Base-by-base conservation (phyloP, 2,113 vertebrate genomes). In the Oryzias woworae region DNA sequence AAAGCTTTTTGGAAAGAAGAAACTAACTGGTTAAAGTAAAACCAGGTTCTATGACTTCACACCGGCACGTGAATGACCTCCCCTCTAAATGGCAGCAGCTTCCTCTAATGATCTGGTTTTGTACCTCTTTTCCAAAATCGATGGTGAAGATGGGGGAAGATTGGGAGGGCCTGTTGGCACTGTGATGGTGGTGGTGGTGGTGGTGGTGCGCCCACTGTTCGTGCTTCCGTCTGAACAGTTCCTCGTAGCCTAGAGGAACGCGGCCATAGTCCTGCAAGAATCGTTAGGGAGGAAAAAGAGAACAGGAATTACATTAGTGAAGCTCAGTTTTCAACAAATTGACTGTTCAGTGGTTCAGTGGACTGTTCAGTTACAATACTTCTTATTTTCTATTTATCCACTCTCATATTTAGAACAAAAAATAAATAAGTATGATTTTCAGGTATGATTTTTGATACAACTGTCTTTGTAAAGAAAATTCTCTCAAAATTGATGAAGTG, bases 171-270 rank as follows among this genome's bases (percentile, higher is more conserved):
- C 72, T 93, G 92, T 41, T 92, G 69, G 90, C 85, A 79, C 59
- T 81, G 75, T 88, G 83, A 62, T 91, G 90, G 75, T 91, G 90
- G 69, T 95, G 94, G 75, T 91, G 90, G 70, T 95, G 94, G 75
- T 94, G 94, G 57, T 94, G 94, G 57, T 94, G 94, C 1, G 93
- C 89, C 96, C 96, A 97, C 65, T 96, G 96, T 50, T 98, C 96
- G 2, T 94, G 93, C 76, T 96, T 97, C 87, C 94, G 92, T 77
- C 94, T 90, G 75, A 95, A 91, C 8, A 95, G 92, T 67, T 98
- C 95, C 69, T 97, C 96, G 5, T 95, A 96, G 74, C 94, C 92
- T 55, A 94, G 90, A 83, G 94, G 94, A 81, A 94, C 87, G 64
- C 94, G 95, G 70, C 92, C 90, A 64, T 94, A 97, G 81, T 98